These are phyloP conservation scores for Boulengeromyrus knoepffleri DNA, from an alignment of 2,113 vertebrate genomes.

Conservation along the genomic window DNA sequence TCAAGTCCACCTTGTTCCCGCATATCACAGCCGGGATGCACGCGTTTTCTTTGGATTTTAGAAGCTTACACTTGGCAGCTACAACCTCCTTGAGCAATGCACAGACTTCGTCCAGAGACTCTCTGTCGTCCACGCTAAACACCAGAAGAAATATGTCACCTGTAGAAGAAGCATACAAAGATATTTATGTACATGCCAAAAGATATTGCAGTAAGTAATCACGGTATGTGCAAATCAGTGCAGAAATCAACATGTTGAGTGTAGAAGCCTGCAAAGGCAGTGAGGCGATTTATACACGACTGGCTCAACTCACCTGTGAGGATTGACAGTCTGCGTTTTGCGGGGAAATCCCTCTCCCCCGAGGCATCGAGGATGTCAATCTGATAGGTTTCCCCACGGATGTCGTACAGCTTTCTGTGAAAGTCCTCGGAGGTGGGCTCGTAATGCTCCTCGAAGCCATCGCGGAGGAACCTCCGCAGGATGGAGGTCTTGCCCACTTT, in stretches of 20 bases:
- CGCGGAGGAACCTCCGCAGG: constrained; percentile 51
- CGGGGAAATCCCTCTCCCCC: constrained; percentile 57
- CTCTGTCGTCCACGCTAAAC: constrained; percentile 56
- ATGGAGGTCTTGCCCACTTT: constrained; percentile 61
- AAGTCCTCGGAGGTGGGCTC: constrained; percentile 61
- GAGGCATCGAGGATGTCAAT: constrained; percentile 62
- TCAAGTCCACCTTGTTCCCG: constrained; percentile 58
- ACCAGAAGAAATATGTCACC: constrained; percentile 63
- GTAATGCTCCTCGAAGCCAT: constrained; percentile 53
- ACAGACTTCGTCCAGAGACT: constrained; percentile 50
- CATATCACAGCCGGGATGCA: constrained; percentile 48
- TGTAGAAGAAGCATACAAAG: constrained; percentile 28
- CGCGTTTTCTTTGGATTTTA: constrained; percentile 39
- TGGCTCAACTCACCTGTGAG: constrained; percentile 53
- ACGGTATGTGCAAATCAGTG: not conserved
- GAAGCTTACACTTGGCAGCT: constrained; percentile 51
- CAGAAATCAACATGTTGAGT: not conserved
- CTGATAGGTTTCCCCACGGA: constrained; percentile 57
- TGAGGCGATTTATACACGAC: not conserved
- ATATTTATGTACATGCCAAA: not conserved
- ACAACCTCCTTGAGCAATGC: constrained; percentile 51
- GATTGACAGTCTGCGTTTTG: constrained; percentile 60
- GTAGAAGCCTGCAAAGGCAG: not conserved
- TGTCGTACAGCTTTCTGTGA: constrained; percentile 62
- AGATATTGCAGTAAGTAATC: not conserved